These are phyloP conservation scores for Melopsittacus undulatus DNA, from an alignment of 2,797 vertebrate genomes.

Conservation along the genomic window DNA sequence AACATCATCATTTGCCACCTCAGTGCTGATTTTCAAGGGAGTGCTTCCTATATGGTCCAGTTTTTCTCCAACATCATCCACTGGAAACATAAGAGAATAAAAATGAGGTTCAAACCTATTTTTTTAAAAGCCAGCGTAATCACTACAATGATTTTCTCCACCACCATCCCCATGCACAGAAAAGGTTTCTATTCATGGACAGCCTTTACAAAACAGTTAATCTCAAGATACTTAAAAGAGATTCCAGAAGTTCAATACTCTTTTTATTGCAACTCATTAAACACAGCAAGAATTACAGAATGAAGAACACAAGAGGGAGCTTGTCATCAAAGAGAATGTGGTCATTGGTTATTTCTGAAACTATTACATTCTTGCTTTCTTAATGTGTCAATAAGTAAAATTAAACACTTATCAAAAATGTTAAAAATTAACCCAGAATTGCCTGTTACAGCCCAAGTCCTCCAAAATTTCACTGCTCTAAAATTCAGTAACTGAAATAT, in stretches of 20 bases:
- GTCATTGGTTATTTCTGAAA: neutral
- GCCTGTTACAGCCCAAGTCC: neutral
- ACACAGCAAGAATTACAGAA: neutral
- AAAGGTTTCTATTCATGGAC: neutral
- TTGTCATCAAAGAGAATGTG: neutral
- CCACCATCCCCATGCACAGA: neutral
- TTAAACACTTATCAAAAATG: neutral
- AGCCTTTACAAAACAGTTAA: neutral
- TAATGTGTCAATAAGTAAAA: neutral
- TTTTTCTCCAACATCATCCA: constrained; percentile 98
- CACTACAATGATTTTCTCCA: neutral
- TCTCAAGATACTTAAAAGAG: neutral
- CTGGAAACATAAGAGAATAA: constrained; percentile 76
- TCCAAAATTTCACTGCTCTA: neutral
- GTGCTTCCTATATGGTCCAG: constrained; percentile 91
- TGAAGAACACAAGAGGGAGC: neutral
- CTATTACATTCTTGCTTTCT: neutral
- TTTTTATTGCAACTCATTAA: neutral
- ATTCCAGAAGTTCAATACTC: neutral
- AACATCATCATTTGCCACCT: constrained; percentile 90
- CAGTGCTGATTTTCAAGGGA: constrained; percentile 93
- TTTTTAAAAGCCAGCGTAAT: neutral
- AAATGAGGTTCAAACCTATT: constrained; percentile 15
- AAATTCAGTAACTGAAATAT: neutral
- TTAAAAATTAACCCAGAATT: neutral